phyloP scores from a whole-genome alignment of 2,113 vertebrate species.

The Calonectris borealis region DNA sequence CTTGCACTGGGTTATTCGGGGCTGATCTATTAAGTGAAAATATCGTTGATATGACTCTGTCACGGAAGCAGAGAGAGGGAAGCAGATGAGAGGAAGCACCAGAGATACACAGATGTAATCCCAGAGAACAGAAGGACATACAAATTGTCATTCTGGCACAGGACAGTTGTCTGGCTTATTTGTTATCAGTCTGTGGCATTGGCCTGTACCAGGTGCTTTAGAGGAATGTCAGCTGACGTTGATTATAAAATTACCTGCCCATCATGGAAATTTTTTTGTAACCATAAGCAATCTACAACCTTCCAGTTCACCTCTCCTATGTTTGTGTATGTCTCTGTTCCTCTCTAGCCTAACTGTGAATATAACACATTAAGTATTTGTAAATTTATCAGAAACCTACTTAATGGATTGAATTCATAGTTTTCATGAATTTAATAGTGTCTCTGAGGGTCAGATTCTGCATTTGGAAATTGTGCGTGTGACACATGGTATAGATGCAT shows the following conservation, averaged over 20 bases:
- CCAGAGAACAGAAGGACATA: not conserved
- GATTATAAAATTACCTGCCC: not conserved
- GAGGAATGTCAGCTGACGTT: not conserved
- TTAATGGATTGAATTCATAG: not conserved
- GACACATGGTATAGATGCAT: not conserved
- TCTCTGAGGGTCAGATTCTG: not conserved
- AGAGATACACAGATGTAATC: not conserved
- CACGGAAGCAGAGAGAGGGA: not conserved
- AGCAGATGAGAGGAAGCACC: not conserved
- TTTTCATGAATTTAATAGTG: not conserved
- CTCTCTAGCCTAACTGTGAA: not conserved
- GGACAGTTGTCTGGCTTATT: not conserved
- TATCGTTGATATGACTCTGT: not conserved
- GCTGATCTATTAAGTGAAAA: not conserved
- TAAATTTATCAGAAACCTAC: not conserved
- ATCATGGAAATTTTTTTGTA: not conserved
- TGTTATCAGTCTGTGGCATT: not conserved
- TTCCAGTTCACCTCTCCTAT: not conserved
- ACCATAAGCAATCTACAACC: not conserved
- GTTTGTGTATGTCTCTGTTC: not conserved
- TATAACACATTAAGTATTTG: not conserved
- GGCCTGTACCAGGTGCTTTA: not conserved
- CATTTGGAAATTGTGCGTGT: not conserved
- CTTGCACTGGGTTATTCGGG: not conserved
- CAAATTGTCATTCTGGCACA: not conserved